Conservation (phyloP, 1,140 invertebrate species). For the Nephila pilipes region DNA sequence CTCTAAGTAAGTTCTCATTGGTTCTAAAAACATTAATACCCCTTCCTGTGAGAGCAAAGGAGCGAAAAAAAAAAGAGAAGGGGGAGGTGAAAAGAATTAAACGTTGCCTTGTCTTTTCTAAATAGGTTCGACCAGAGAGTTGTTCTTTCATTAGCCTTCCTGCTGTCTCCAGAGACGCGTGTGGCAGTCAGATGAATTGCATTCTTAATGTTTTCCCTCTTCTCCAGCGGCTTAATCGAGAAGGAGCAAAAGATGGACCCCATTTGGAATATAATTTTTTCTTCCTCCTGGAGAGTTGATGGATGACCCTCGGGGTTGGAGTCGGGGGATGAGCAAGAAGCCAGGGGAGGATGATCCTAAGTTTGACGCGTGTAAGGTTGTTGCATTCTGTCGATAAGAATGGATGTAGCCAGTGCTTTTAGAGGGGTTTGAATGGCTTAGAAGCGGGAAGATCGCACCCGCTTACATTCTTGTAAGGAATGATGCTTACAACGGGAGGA, state of each 20-base stretch:
- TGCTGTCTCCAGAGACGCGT: not conserved
- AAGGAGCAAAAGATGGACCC: conserved; percentile 50
- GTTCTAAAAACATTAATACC: conserved; percentile 60
- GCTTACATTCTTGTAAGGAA: no score
- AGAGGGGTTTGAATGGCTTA: no score
- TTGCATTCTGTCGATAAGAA: not conserved
- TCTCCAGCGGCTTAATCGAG: conserved; percentile 22
- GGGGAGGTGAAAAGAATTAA: not conserved
- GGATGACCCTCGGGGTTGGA: conserved; percentile 2
- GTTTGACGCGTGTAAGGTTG: not conserved
- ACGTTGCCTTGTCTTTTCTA: conserved; percentile 5
- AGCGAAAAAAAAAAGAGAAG: not conserved
- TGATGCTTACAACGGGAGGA: no score
- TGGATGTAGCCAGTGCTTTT: no score
- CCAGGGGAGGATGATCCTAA: not conserved
- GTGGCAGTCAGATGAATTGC: conserved; percentile 41
- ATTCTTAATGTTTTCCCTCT: conserved; percentile 58
- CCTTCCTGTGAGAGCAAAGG: not conserved
- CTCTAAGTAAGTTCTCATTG: not conserved
- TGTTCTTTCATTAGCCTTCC: not conserved
- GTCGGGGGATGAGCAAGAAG: not conserved
- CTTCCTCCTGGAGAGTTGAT: conserved; percentile 6
- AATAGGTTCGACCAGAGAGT: conserved; percentile 47
- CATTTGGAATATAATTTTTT: conserved; percentile 21
- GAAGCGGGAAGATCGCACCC: no score